Percentiles rank a stretch among this genome's conserved stretches.
These are phyloP conservation scores for Parapristionchus giblindavisi DNA, from an alignment of 2,888 invertebrate genomes.

Conservation along the genomic window DNA sequence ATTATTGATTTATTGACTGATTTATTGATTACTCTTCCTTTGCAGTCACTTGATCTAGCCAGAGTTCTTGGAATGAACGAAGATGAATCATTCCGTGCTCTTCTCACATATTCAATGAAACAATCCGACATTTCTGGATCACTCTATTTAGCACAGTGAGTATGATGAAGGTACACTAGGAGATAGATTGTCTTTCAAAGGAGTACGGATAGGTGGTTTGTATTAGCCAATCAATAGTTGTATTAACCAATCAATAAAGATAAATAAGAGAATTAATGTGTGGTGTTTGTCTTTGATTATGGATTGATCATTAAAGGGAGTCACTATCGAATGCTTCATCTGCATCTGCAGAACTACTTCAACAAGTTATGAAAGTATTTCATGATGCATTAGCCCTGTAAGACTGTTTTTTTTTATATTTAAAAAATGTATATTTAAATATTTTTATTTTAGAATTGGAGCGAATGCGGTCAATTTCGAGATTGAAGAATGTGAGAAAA, in stretches of 20 bases:
- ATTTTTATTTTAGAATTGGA: too few species aligned
- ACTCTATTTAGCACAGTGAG: conserved; percentile 9
- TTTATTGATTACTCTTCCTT: too few species aligned
- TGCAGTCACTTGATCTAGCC: not conserved
- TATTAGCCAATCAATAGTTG: not conserved
- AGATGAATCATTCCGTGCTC: conserved; percentile 8
- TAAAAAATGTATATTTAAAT: too few species aligned
- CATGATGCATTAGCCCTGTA: too few species aligned
- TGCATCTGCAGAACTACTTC: not conserved
- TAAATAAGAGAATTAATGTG: not conserved
- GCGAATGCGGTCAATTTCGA: too few species aligned
- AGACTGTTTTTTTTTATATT: too few species aligned
- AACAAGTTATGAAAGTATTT: conserved; percentile 1
- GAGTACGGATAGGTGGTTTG: too few species aligned
- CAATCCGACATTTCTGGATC: not conserved
- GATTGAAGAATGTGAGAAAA: not conserved
- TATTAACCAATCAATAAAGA: not conserved
- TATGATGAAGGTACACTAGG: too few species aligned
- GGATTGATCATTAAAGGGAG: not conserved
- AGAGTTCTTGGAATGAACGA: not conserved
- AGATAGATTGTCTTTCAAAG: too few species aligned
- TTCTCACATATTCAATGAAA: conserved; percentile 21
- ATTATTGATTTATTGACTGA: too few species aligned
- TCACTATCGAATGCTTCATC: not conserved
- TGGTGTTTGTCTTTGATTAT: not conserved